Evolutionary conservation across 2,888 invertebrate genomes (phyloP), one percentile per base, ranked within the genome.

Genomic region (Eutolmus rufibarbis): DNA sequence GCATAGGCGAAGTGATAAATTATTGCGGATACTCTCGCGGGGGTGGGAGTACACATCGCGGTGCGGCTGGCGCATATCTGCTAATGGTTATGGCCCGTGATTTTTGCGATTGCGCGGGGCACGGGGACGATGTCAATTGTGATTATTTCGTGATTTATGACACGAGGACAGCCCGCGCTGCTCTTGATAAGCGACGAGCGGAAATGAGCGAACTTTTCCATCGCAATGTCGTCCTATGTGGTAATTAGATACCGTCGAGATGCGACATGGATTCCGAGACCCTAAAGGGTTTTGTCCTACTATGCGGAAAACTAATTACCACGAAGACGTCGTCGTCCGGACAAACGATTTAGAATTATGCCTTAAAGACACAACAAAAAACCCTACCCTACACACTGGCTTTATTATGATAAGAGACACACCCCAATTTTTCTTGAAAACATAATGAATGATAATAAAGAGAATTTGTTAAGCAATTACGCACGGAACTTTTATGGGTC

Each of bases 61-160:
- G 84, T n/a, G 66, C 23, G 14, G 7, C 7, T 23, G 74, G 66
- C 66, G 66, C 66, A 66, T 66, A 66, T 84, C 37, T 66, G 23
- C 37, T 37, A 66, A 66, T 84, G 57, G 82, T 66, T 57, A 0
- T 28, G 66, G 16, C 19, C 76, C n/a, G n/a, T 76, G 76, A 76
- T 76, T 76, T 79, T 43, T 46, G 43, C 34, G 40, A 66, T 82
- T 57, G 23, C 23, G 37, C 57, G n/a, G 34, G 56, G 19, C 31
- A 51, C 19, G 56, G 28, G 82, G 31, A 84, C 16, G 74, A 74
- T 85, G 85, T 85, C 85, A 85, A 85, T 85, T 85, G 85, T 85
- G 85, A 85, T 74, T 74, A 85, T 74, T 43, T 85, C 82, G 19
- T 85, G 85, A 85, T 85, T 85, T 85, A 85, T 85, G 85, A 85